A percentile compares a stretch with the other conserved stretches of the same genome.
phyloP scores from a whole-genome alignment of 2,797 vertebrate species.

The Sebastes goodei region DNA sequence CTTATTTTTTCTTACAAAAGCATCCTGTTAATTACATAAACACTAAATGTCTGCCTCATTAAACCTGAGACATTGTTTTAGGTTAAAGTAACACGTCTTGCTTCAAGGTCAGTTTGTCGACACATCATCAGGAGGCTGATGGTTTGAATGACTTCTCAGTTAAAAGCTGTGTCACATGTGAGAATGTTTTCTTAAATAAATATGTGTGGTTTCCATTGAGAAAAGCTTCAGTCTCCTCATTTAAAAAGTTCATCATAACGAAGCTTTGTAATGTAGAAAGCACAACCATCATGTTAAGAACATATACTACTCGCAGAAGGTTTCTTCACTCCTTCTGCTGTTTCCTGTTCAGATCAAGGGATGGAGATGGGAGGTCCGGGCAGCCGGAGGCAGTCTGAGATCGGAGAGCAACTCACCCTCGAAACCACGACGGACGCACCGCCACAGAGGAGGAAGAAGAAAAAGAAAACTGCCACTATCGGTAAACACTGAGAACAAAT shows the following conservation, averaged over 20 bases:
- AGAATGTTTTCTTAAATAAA: background rate
- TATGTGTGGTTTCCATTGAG: background rate
- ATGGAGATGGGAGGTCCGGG: conserved; percentile 78
- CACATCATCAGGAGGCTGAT: background rate
- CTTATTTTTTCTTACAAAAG: background rate
- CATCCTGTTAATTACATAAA: background rate
- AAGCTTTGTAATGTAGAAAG: background rate
- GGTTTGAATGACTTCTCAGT: background rate
- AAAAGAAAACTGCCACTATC: conserved; percentile 76
- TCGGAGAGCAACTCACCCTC: conserved; percentile 77
- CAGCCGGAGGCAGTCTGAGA: conserved; percentile 76
- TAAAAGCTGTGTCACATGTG: background rate
- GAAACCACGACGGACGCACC: conserved; percentile 75
- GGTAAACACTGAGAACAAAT: conserved; percentile 51
- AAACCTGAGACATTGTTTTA: background rate
- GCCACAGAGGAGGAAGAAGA: conserved; percentile 88
- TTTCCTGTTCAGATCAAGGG: conserved; percentile 57
- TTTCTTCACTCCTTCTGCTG: background rate
- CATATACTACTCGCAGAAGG: background rate
- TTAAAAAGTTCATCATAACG: background rate
- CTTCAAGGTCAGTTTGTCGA: background rate
- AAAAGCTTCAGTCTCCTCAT: background rate
- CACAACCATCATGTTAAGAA: background rate
- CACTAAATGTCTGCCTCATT: fast-evolving
- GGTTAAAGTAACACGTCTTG: background rate